Percentiles rank a stretch among this genome's conserved stretches.
These are phyloP conservation scores for Gallinago stenura DNA, from an alignment of 2,797 vertebrate genomes.

Conservation along the genomic window DNA sequence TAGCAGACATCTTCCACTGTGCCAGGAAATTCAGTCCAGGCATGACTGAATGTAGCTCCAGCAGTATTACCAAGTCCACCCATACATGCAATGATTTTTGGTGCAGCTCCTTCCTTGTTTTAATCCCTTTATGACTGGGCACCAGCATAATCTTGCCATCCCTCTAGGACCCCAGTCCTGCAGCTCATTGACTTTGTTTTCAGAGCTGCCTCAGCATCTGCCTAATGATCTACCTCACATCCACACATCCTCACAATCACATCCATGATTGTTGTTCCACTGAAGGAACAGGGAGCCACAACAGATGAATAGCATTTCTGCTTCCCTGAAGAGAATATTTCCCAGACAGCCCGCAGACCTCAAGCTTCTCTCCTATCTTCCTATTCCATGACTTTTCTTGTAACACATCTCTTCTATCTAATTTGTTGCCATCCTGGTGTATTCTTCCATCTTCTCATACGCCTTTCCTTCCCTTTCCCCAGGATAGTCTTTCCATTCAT, in stretches of 20 bases:
- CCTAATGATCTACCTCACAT: neutral
- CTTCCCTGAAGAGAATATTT: neutral
- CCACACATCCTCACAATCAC: neutral
- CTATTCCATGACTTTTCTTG: neutral
- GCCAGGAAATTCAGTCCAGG: neutral
- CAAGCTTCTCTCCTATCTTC: neutral
- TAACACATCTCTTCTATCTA: neutral
- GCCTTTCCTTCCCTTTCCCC: neutral
- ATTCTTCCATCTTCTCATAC: neutral
- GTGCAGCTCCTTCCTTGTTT: neutral
- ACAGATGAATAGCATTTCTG: neutral
- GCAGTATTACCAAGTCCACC: neutral
- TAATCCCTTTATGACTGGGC: neutral
- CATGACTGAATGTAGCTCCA: accelerated
- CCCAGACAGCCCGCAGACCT: neutral
- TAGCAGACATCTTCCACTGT: neutral
- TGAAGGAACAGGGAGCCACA: neutral
- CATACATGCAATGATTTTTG: neutral
- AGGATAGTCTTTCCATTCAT: neutral
- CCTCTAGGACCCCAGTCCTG: neutral
- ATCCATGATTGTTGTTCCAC: neutral
- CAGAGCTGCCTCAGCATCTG: neutral
- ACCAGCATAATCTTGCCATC: neutral
- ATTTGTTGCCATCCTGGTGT: neutral
- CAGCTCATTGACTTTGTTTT: neutral